Base-by-base conservation (phyloP, 2,888 invertebrate species). In the Caenorhabditis imperialis region DNA sequence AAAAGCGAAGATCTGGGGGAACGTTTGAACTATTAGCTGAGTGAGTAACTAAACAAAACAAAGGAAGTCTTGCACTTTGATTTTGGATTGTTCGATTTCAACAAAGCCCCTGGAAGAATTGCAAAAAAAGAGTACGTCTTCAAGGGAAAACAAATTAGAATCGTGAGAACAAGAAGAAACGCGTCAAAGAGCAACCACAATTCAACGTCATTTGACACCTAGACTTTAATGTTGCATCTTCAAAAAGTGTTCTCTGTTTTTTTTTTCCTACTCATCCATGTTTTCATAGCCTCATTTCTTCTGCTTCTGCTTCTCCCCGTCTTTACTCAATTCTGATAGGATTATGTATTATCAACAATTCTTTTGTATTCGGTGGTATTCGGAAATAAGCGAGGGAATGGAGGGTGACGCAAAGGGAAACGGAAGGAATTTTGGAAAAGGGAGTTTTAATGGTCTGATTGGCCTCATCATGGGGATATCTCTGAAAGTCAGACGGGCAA, bases 121-220 rank as follows among this genome's bases (percentile, higher is more conserved):
- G 30, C 30, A 10, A 30, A 30, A 30, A 30, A 30, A 30, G 10
- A 30, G 10, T 30, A 10, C 30, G 10, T 6, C 30, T 30, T 30
- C 30, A 30, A 30, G 7, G 10, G 10, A 30, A 30, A 30, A 30
- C 30, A 30, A 30, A 30, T 30, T 30, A 30, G 30, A 30, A 30
- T 6, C 10, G 30, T 30, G 30, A 7, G 30, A 30, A 30, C 30
- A 30, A 30, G 10, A 30, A 30, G 40, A 27, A 33, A 51, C 50
- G 42, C 65, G 23, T 33, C 65, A 65, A 55, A 55, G 50, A 65
- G 55, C 65, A 65, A 16, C 30, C 48, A 22, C 14, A 10, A 30
- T 30, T 54, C 40, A 55, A 33, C 65, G 65, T 65, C 65, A 55
- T 23, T 65, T 65, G 65, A 65, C 20, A 63, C 38, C 33, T 38